Conservation (phyloP, 2,888 invertebrate species). For the Leptopilina drosophilae region DNA sequence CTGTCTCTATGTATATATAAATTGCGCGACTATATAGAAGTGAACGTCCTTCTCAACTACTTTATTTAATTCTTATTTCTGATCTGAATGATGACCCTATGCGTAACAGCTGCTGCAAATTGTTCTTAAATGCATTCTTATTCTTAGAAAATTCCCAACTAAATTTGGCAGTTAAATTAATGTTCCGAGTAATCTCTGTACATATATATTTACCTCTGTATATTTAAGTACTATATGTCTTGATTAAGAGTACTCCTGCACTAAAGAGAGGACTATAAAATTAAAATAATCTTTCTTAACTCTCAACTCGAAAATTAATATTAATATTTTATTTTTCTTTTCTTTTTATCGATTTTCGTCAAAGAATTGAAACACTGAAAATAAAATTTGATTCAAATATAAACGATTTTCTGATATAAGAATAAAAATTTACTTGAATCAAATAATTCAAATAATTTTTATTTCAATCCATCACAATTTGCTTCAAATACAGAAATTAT, state of each 20-base stretch:
- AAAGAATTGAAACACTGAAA: no score
- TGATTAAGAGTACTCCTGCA: not conserved
- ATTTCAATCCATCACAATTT: no score
- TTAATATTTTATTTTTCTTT: no score
- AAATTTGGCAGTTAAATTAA: constrained; percentile 36
- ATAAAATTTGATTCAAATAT: no score
- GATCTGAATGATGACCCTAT: constrained; percentile 38
- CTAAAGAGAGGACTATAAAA: constrained; percentile 4
- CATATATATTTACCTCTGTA: not conserved
- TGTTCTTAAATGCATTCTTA: constrained; percentile 26
- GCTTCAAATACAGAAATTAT: no score
- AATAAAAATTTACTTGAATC: no score
- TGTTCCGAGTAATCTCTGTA: constrained; percentile 20
- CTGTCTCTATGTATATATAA: no score
- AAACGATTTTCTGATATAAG: no score
- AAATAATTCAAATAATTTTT: no score
- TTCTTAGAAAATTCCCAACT: constrained; percentile 28
- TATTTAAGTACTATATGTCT: not conserved
- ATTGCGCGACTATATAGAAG: not conserved
- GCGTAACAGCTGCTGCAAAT: constrained; percentile 31
- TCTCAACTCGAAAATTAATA: not conserved
- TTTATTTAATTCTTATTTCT: constrained; percentile 10
- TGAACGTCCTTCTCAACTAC: constrained; percentile 17
- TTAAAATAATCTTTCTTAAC: constrained; percentile 10
- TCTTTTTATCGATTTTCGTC: no score